phyloP scores from a whole-genome alignment of 2,888 invertebrate species.

The Microchrysa polita region DNA sequence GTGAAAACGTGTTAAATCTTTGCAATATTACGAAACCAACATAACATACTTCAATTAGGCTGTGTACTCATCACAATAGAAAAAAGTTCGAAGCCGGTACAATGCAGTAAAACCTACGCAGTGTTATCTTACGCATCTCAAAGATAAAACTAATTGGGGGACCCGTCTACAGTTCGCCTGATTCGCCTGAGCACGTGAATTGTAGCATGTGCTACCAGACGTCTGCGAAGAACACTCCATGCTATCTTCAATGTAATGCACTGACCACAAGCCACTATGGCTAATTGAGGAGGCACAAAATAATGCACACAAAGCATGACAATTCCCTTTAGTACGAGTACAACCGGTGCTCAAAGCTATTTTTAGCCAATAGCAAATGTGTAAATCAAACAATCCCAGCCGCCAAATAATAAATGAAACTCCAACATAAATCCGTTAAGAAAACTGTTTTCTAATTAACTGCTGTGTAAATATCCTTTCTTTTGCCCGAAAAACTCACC shows the following conservation, averaged over 20 bases:
- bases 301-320: background rate
- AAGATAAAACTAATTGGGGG: constrained; percentile 30
- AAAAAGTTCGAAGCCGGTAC: background rate
- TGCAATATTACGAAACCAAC: too few relatives aligned
- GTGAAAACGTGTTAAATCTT: too few relatives aligned
- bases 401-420: too few relatives aligned
- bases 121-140: constrained; percentile 8
- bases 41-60: too few relatives aligned
- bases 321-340: background rate
- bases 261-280: background rate
- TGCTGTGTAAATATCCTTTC: background rate
- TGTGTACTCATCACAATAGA: too few relatives aligned
- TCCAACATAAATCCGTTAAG: background rate
- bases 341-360: constrained; percentile 36
- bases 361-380: constrained; percentile 11
- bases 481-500: constrained; percentile 54
- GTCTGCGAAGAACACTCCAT: too few relatives aligned
- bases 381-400: too few relatives aligned
- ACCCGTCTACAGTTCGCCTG: background rate
- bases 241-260: background rate
- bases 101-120: constrained; percentile 38
- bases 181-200: background rate
- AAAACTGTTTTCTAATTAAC: background rate
- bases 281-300: constrained; percentile 18
- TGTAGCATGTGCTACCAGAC: constrained; percentile 5